These are phyloP conservation scores for Melieria omissa DNA, from an alignment of 2,888 invertebrate species.

Conservation along the genomic window DNA sequence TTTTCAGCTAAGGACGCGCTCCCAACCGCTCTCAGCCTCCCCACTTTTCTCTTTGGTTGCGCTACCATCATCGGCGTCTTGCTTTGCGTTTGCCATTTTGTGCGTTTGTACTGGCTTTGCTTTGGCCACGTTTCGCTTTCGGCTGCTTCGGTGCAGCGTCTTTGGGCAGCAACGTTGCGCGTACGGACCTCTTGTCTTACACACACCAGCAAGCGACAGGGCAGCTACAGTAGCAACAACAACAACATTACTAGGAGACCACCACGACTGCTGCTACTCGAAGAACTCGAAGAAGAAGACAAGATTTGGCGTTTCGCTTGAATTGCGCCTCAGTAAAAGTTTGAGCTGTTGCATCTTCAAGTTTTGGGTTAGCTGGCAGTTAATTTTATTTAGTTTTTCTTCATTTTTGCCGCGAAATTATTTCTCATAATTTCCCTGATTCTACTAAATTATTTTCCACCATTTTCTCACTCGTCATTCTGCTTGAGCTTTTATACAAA, in stretches of 20 bases:
- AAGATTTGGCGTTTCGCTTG: no score
- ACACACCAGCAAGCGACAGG: no score
- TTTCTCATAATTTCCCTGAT: constrained; percentile 19
- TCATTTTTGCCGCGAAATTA: constrained; percentile 29
- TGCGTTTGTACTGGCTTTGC: no score
- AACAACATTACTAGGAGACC: no score
- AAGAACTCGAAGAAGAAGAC: constrained; percentile 21
- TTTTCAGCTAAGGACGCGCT: constrained; percentile 36
- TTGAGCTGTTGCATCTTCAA: not conserved
- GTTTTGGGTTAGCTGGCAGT: constrained; percentile 18
- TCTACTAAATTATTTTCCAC: constrained; percentile 8
- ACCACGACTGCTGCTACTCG: not conserved
- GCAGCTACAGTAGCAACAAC: no score
- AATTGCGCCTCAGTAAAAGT: no score
- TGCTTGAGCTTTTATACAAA: not conserved
- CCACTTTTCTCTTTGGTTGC: not conserved
- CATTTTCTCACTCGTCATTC: not conserved
- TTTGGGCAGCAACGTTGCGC: constrained; percentile 3
- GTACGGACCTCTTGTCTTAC: no score
- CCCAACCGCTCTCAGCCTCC: not conserved
- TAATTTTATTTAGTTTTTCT: constrained; percentile 37
- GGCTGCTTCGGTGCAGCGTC: constrained; percentile 6
- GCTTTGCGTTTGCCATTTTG: no score
- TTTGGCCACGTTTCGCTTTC: no score
- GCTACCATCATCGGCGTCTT: not conserved